phyloP scores from a whole-genome alignment of 2,888 invertebrate genomes.

The Pterostichus madidus region DNA sequence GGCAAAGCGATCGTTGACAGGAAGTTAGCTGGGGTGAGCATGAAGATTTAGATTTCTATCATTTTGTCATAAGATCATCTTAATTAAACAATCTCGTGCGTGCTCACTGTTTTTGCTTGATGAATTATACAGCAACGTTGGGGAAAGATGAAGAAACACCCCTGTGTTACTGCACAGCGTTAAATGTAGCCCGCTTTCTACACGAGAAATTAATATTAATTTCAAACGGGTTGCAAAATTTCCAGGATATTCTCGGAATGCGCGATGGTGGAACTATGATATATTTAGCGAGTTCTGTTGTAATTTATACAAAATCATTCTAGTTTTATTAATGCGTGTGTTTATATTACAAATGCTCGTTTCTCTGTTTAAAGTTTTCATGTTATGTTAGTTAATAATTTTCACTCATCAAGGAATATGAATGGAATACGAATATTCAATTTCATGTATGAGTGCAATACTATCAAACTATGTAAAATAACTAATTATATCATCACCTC shows the following conservation, averaged over 20 bases:
- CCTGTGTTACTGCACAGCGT: slow-evolving; percentile 22
- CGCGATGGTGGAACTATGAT: slow-evolving; percentile 19
- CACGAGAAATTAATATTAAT: slow-evolving; percentile 58
- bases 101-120: slow-evolving; percentile 39
- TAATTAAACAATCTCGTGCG: slow-evolving; percentile 58
- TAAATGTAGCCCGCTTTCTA: slow-evolving; percentile 41
- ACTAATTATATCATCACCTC: too few relatives aligned
- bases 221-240: slow-evolving; percentile 50
- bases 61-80: slow-evolving; percentile 53
- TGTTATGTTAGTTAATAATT: too few relatives aligned
- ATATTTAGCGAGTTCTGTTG: background rate
- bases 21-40: slow-evolving; percentile 6
- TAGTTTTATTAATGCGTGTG: background rate
- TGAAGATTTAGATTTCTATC: slow-evolving; percentile 50
- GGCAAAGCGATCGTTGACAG: slow-evolving; percentile 22
- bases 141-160: slow-evolving; percentile 11
- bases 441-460: too few relatives aligned
- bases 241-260: slow-evolving; percentile 25
- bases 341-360: too few relatives aligned
- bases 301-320: slow-evolving; percentile 29
- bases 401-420: too few relatives aligned
- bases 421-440: too few relatives aligned
- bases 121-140: slow-evolving; percentile 34
- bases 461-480: too few relatives aligned
- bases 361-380: too few relatives aligned